Evolutionary conservation across 2,888 invertebrate species (phyloP).

Genomic region (Acrocyrtus sp.): DNA sequence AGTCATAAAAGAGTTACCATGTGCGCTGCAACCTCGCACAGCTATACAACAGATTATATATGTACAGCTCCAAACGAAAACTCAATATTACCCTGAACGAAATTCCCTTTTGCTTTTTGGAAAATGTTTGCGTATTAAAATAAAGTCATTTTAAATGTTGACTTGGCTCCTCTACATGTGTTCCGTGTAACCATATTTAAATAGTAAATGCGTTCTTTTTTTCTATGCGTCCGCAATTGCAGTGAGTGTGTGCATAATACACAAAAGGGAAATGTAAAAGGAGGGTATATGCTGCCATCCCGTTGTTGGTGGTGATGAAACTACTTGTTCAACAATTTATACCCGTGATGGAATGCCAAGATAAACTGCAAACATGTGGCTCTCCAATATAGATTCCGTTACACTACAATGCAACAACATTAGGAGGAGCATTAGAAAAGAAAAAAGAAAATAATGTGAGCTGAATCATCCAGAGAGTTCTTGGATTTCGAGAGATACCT

Average conservation of each 20-base stretch:
- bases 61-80: no score
- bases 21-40: no score
- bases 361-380: constrained; percentile 4
- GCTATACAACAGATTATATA: no score
- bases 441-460: constrained; percentile 36
- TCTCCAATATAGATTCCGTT: constrained; percentile 4
- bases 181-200: no score
- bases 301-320: constrained; percentile 8
- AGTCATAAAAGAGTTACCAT: constrained; percentile 41
- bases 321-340: constrained; percentile 25
- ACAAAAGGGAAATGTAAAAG: not conserved
- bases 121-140: not conserved
- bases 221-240: no score
- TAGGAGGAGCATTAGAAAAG: constrained; percentile 21
- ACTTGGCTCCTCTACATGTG: no score
- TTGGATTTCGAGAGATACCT: not conserved
- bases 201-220: no score
- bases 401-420: constrained; percentile 17
- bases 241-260: no score
- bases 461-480: constrained; percentile 36
- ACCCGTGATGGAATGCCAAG: constrained; percentile 11
- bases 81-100: no score
- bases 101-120: not conserved
- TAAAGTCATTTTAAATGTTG: not conserved
- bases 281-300: not conserved